Percentiles rank a stretch among this genome's conserved stretches.
Evolutionary conservation across 2,888 invertebrate species (phyloP).

Genomic region (Alsophila aescularia): DNA sequence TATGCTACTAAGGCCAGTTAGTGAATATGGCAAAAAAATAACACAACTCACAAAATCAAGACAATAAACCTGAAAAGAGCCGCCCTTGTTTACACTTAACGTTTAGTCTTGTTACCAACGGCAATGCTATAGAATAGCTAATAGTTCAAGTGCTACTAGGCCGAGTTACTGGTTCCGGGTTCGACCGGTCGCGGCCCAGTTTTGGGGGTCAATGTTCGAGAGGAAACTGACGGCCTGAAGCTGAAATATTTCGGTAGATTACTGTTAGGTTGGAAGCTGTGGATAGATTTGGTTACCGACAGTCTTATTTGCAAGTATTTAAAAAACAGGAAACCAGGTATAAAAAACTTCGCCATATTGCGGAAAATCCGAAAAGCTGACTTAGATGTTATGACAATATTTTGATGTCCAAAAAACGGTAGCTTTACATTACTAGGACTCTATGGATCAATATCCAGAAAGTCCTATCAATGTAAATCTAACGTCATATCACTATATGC

Average conservation of each 20-base stretch:
- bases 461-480: no score
- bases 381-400: no score
- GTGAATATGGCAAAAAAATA: no score
- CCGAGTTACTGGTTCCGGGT: constrained; percentile 67
- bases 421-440: no score
- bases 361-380: no score
- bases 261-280: constrained; percentile 13
- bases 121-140: constrained; percentile 4
- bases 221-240: constrained; percentile 44
- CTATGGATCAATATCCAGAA: no score
- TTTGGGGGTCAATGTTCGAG: constrained; percentile 70
- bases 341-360: no score
- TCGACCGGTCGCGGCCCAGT: constrained; percentile 62
- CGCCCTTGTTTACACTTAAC: constrained; percentile 3
- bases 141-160: constrained; percentile 20
- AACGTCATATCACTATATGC: no score
- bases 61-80: constrained; percentile 10
- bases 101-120: constrained; percentile 13
- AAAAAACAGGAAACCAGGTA: background rate
- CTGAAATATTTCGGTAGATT: constrained; percentile 38
- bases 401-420: no score
- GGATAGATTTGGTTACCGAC: background rate
- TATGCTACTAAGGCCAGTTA: no score
- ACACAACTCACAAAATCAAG: background rate
- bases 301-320: background rate